Conservation (phyloP, 2,797 vertebrate species). For the Triplophysa yarkandensis region DNA sequence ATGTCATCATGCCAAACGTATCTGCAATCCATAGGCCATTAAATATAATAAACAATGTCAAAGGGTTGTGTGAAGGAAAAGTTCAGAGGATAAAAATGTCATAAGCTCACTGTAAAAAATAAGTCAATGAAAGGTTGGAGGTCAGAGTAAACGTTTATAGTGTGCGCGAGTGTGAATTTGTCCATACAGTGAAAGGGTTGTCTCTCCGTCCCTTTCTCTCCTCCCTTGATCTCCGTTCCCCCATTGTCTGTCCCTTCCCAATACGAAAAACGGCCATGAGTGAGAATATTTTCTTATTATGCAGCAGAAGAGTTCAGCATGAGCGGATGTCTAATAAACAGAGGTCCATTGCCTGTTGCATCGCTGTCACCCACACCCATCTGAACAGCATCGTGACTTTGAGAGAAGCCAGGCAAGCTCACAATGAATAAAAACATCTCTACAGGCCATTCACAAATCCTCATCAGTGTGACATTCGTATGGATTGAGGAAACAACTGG, state of each 20-base stretch:
- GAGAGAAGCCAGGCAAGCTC: constrained; percentile 25
- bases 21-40: background rate
- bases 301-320: background rate
- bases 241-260: background rate
- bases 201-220: background rate
- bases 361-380: background rate
- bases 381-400: constrained; percentile 14
- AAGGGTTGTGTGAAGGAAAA: background rate
- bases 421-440: constrained; percentile 25
- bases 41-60: background rate
- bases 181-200: background rate
- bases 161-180: background rate
- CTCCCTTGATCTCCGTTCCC: background rate
- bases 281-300: background rate
- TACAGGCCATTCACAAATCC: constrained; percentile 41
- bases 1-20: background rate
- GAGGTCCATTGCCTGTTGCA: background rate
- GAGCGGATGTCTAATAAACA: constrained; percentile 27
- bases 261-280: background rate
- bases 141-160: background rate
- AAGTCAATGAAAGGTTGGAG: background rate
- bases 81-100: background rate
- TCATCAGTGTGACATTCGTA: constrained; percentile 41
- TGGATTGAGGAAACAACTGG: constrained; percentile 34
- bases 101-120: background rate